Evolutionary conservation across 2,888 invertebrate genomes (phyloP).

Genomic region (Papilio protenor): DNA sequence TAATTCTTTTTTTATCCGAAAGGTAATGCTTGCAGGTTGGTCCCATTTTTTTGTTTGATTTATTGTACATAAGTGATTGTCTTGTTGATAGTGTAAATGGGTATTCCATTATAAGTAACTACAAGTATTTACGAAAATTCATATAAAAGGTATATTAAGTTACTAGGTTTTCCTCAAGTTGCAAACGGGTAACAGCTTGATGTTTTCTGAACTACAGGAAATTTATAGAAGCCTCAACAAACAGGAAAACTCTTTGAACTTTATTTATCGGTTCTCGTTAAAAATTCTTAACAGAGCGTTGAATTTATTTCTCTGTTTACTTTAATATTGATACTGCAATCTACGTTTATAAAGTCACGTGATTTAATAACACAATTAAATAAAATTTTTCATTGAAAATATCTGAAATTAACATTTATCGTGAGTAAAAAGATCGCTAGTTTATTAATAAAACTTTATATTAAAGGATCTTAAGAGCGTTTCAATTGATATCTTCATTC

Average conservation of each 20-base stretch:
- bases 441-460: background rate
- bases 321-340: background rate
- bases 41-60: too few species aligned
- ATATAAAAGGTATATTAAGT: background rate
- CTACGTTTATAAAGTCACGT: background rate
- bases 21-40: too few species aligned
- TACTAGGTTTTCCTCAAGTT: conserved; percentile 1
- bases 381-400: too few species aligned
- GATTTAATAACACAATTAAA: too few species aligned
- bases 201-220: conserved; percentile 21
- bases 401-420: too few species aligned
- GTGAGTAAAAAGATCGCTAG: background rate
- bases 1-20: too few species aligned
- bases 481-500: background rate
- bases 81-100: background rate
- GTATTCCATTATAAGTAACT: background rate
- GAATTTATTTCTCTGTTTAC: conserved; percentile 22
- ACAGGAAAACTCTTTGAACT: conserved; percentile 29
- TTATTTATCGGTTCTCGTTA: conserved; percentile 32
- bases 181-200: background rate
- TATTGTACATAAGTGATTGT: too few species aligned
- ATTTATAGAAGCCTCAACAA: conserved; percentile 19
- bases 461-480: background rate
- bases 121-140: background rate
- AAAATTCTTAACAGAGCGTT: conserved; percentile 11